Base-by-base conservation (phyloP, 2,888 invertebrate genomes). In the Chouioia cunea region DNA sequence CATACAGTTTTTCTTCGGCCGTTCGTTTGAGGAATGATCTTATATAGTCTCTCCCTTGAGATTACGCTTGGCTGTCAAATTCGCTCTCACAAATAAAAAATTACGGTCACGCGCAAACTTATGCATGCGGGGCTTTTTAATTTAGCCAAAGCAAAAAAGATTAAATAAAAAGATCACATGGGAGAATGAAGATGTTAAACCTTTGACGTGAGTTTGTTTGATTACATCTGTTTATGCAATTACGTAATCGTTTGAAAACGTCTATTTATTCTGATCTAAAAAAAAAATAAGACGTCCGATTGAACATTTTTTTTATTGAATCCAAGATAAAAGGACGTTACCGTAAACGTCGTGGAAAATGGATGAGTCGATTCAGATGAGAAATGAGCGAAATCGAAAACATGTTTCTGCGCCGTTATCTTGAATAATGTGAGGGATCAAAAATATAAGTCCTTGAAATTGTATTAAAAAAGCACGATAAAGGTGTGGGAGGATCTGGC, bases 51-150 rank as follows among this genome's bases (percentile, higher is more conserved):
- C 10, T 48, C 48, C 48, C 54, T 47, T 52, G 70, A 71, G 67
- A 71, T 67, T 67, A 67, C 23, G 62, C 66, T 67, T 62, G 43
- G 65, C 70, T 63, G 62, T 65, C 60, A 65, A 72, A 72, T 65
- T 65, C 20, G 60, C 54, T 56, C 36, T 36, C 10, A 36, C 27
- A 57, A 62, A 62, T 70, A 70, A 70, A 70, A 73, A 73, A 73
- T 73, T 70, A 65, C 58, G 56, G 63, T 69, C 63, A 63, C 56
- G 62, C 62, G 53, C 65, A 43, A 12, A 10, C 36, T 36, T 54
- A 48, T 60, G 67, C 27, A 54, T 3, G 4, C 12, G 6, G 12
- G 36, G 10, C 36, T 12, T 36, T 36, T 36, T 36, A 3, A 10
- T 36, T 36, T 36, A 36, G 36, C 36, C 36, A 36, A 12, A 36